Evolutionary conservation across 1,140 invertebrate genomes (phyloP), one percentile per base, ranked within the genome.

Genomic region (Danaus plexippus): DNA sequence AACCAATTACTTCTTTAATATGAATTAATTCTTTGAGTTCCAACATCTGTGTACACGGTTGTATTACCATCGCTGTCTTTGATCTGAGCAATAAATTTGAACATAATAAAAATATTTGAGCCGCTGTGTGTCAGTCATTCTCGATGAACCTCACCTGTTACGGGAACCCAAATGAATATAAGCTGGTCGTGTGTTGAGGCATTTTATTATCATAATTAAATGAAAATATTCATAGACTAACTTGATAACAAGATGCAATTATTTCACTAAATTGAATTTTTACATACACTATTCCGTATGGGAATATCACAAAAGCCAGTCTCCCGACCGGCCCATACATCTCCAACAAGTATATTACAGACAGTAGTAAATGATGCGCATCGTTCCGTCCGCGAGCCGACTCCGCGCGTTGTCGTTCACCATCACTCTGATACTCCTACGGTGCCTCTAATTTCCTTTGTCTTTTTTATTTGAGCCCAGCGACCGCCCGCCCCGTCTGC

Each of bases 191-290:
- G 73, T 72, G 57, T 70, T 70, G 69, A 78, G 73, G 75, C 73
- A 72, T 71, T 80, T 78, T 70, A 78, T 80, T 78, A 72, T 76
- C 67, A 74, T 73, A 67, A 64, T 64, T 71, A 71, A 75, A 78
- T 74, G 64, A 75, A 73, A 77, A 64, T 75, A 74, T 72, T 66
- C 64, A 70, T 67, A 71, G 60, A 56, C 64, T 75, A 64, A 63
- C 63, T 63, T 68, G 61, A 73, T 71, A 74, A 75, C 67, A 74
- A 76, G 69, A 74, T 69, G 63, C 67, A 71, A 69, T 65, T 66
- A 61, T 63, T 66, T 70, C 61, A 53, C 69, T 76, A 70, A 68
- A 49, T 66, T 71, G 67, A 56, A 54, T 63, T 72, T 61, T 67
- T 71, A 71, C 64, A 69, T 73, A 65, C 46, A 57, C 67, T 68